Conservation (phyloP, 2,888 invertebrate genomes). For the Pachycephus smyrnensis region DNA sequence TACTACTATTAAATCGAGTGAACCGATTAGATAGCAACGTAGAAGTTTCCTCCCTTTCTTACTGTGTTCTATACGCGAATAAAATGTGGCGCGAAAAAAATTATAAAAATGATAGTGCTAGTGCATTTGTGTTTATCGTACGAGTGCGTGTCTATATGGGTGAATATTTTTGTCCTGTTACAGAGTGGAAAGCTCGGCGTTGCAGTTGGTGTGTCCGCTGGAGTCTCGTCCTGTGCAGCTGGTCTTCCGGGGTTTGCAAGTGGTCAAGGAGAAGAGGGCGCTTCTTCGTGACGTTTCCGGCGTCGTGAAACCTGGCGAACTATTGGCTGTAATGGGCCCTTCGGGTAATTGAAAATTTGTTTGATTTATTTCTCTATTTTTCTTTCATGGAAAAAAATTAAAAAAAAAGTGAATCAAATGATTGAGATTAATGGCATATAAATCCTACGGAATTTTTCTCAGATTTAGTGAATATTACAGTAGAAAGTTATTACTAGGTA, state of each 20-base stretch:
- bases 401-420: neutral
- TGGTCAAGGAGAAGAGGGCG: conserved; percentile 69
- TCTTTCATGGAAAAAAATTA: fast-evolving
- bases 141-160: neutral
- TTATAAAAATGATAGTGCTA: neutral
- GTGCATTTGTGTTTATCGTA: neutral
- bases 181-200: conserved; percentile 73
- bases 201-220: conserved; percentile 73
- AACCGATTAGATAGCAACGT: neutral
- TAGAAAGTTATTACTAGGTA: neutral
- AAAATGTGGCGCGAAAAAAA: neutral
- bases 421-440: neutral
- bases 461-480: neutral
- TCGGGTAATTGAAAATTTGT: conserved; percentile 70
- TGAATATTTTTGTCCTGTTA: conserved; percentile 47
- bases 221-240: conserved; percentile 75
- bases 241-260: conserved; percentile 75
- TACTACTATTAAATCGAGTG: neutral
- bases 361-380: neutral
- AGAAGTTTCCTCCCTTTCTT: neutral
- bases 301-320: conserved; percentile 80
- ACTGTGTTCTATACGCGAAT: neutral
- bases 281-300: conserved; percentile 81
- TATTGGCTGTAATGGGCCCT: conserved; percentile 86
- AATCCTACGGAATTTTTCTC: neutral